Conservation (phyloP, 2,797 vertebrate genomes). For the Oceanodroma leucorhoa region DNA sequence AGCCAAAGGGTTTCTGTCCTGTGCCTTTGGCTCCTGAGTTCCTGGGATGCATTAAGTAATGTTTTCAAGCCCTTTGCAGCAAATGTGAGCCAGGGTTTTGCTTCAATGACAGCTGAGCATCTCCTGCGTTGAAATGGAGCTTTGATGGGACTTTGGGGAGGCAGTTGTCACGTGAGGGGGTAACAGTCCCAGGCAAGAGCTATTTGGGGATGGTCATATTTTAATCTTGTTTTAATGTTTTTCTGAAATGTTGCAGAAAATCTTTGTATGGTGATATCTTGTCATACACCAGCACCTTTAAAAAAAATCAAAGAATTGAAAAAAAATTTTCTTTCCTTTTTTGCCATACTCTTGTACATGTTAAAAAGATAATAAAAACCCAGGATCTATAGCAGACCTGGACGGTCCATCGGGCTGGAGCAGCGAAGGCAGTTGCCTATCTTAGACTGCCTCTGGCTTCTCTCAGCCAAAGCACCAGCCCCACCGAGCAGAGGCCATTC, state of each 20-base stretch:
- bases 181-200: neutral
- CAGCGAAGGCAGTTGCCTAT: fast-evolving
- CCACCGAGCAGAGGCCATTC: neutral
- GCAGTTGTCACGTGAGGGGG: fast-evolving
- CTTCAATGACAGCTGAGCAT: neutral
- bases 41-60: neutral
- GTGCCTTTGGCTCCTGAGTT: neutral
- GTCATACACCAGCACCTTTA: neutral
- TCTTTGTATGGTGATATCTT: neutral
- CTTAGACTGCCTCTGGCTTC: neutral
- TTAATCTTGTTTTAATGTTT: neutral
- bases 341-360: neutral
- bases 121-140: neutral
- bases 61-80: neutral
- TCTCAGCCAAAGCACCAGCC: neutral
- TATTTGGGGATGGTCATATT: neutral
- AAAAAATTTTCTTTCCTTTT: neutral
- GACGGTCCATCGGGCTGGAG: neutral
- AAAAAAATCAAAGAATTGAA: neutral
- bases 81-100: neutral
- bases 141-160: neutral
- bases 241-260: conserved; percentile 26
- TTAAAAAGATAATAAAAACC: neutral
- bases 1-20: neutral
- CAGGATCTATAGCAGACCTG: neutral